Base-by-base conservation (phyloP, 1,140 invertebrate species). In the Drosophila dunni region DNA sequence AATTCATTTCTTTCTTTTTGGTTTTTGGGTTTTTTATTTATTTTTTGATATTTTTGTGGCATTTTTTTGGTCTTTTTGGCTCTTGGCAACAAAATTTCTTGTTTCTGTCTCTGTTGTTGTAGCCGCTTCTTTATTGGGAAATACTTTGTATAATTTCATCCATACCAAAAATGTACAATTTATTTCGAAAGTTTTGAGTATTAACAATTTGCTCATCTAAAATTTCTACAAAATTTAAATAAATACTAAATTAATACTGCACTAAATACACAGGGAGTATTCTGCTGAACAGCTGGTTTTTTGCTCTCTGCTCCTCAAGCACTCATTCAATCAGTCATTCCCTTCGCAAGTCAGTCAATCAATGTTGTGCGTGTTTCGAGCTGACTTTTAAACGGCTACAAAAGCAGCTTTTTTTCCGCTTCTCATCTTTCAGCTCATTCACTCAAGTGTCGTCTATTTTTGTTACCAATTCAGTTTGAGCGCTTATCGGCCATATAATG, bases 1-100 rank as follows among this genome's bases (percentile, higher is more conserved):
- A 78, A 78, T 85, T 82, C 86, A 81, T 90, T 91, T 91, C 79
- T 90, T 78, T 83, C 66, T 90, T 86, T 81, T 71, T 53, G 36
- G 44, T 57, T 68, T 67, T 75, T 75, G 36, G n/a, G 40, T 70
- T 77, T 78, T 81, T 70, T 79, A 17, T 53, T 67, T 77, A 72
- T 66, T 53, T 62, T 62, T 74, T 63, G 71, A 60, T 79, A 60
- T 82, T 61, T 75, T 65, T 65, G 56, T 73, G 58, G 56, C 40
- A 64, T 64, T 77, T 64, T 64, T 77, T 81, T 75, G 69, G 44
- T 8, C 20, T 62, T 72, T 61, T 71, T 67, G 46, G 56, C 61
- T 65, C 20, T 70, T 70, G 66, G 61, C 70, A 66, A 72, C 69
- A 36, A 51, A 29, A 29, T 57, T 57, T 58, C 20, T 33, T 46